These are phyloP conservation scores for Mamestra brassicae DNA, from an alignment of 2,888 invertebrate genomes.

Conservation along the genomic window DNA sequence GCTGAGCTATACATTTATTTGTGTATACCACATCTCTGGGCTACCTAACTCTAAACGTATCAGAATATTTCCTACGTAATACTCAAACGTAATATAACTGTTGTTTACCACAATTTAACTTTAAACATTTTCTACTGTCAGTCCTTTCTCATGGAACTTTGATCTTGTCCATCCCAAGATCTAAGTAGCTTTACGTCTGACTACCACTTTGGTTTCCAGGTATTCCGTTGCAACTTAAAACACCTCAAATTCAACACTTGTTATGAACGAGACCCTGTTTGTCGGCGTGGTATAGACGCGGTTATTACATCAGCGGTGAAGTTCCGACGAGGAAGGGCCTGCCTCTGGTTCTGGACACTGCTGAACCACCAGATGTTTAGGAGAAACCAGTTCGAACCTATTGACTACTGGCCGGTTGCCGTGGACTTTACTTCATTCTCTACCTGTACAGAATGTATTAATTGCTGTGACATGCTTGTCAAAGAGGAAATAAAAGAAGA, in stretches of 20 bases:
- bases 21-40: too few relatives aligned
- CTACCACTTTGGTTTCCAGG: slow-evolving; percentile 64
- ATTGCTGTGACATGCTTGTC: slow-evolving; percentile 69
- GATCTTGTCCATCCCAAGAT: not conserved
- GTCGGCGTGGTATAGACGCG: slow-evolving; percentile 78
- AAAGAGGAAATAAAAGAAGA: slow-evolving; percentile 10
- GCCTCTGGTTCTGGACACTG: slow-evolving; percentile 78
- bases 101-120: not conserved
- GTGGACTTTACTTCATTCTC: slow-evolving; percentile 43
- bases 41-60: too few relatives aligned
- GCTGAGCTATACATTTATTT: too few relatives aligned
- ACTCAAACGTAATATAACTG: too few relatives aligned
- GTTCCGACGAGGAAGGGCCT: slow-evolving; percentile 74
- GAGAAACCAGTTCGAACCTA: slow-evolving; percentile 71
- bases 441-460: slow-evolving; percentile 64
- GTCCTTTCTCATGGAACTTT: not conserved
- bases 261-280: slow-evolving; percentile 75
- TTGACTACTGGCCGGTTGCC: slow-evolving; percentile 74
- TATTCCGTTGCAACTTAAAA: slow-evolving; percentile 84
- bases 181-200: too few relatives aligned
- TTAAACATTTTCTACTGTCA: not conserved
- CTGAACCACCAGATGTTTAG: slow-evolving; percentile 77
- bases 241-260: slow-evolving; percentile 80
- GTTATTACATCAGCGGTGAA: slow-evolving; percentile 74
- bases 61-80: too few relatives aligned